Conservation (phyloP, 2,113 vertebrate species). For the Salminus brasiliensis region DNA sequence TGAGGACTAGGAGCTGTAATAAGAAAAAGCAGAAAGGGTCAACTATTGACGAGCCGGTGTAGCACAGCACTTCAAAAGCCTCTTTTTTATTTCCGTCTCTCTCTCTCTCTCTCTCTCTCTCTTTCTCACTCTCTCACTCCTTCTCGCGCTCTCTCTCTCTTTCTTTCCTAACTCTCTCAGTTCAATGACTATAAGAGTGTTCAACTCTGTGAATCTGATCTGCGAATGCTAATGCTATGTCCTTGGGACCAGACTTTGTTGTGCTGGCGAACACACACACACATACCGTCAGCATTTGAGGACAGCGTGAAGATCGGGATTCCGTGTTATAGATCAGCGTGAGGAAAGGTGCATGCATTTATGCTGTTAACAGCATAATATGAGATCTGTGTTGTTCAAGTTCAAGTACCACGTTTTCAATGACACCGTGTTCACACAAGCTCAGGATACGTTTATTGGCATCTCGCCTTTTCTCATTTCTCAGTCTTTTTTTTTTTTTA, state of each 20-base stretch:
- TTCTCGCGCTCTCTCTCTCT: constrained; percentile 14
- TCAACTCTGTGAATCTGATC: constrained; percentile 58
- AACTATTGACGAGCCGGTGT: constrained; percentile 67
- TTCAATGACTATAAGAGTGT: too few relatives aligned
- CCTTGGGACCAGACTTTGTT: constrained; percentile 67
- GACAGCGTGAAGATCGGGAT: constrained; percentile 50
- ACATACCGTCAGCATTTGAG: constrained; percentile 44
- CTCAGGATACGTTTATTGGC: neutral
- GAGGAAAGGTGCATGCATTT: constrained; percentile 38
- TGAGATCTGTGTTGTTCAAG: constrained; percentile 10
- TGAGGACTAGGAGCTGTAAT: constrained; percentile 65
- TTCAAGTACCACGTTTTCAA: constrained; percentile 15
- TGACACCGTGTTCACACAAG: constrained; percentile 22
- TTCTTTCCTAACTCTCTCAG: neutral
- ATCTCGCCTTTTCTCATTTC: constrained; percentile 27
- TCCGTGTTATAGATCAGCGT: constrained; percentile 55
- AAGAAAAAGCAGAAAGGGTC: constrained; percentile 72
- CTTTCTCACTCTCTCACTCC: neutral
- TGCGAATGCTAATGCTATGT: constrained; percentile 65
- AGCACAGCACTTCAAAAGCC: constrained; percentile 65
- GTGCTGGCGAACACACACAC: constrained; percentile 36
- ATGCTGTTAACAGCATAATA: constrained; percentile 44
- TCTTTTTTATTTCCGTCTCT: too few relatives aligned
- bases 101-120: too few relatives aligned
- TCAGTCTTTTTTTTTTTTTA: constrained; percentile 6